Base-by-base conservation (phyloP, 2,797 vertebrate genomes). In the Cyclopterus lumpus region DNA sequence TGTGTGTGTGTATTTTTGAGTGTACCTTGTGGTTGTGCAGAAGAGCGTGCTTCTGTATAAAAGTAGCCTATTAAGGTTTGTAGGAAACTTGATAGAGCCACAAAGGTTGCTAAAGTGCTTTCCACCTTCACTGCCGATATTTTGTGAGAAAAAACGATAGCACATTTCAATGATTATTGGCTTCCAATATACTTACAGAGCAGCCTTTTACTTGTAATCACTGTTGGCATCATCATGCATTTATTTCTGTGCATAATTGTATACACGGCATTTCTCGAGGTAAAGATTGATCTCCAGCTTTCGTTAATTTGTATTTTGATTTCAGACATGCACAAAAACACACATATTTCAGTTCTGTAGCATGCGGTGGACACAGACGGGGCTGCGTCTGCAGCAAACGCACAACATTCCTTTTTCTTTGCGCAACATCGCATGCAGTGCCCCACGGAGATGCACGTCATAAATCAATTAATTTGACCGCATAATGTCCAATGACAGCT, bases 401-500 rank as follows among this genome's bases (percentile, higher is more conserved):
- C 24, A 42, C 48, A 5, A 36, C 42, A 0, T 48, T 71, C 20
- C 38, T 82, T 82, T 78, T 73, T 69, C 57, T 67, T 34, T n/a
- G 42, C 70, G 22, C 60, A 42, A 58, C 70, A 63, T 60, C 26
- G n/a, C 75, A 28, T 0, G 15, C 36, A 1, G 12, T 18, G 8
- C 59, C 40, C 24, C 12, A 7, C 14, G 18, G 61, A 72, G 26
- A 12, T 1, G 1, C 22, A 71, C 3, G 5, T 16, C 77, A 46
- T 71, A 70, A 77, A 86, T 86, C 89, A 80, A 78, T 90, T 86
- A n/a, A 89, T 91, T 84, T 88, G 42, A 79, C 58, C 8, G 26
- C 24, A 11, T 86, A 83, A 88, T 77, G 62, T 73, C 77, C 64
- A 93, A 91, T 86, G 90, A 90, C 90, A 85, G 83, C 80, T 80